phyloP scores from a whole-genome alignment of 2,888 invertebrate genomes.

The Tachina lurida region DNA sequence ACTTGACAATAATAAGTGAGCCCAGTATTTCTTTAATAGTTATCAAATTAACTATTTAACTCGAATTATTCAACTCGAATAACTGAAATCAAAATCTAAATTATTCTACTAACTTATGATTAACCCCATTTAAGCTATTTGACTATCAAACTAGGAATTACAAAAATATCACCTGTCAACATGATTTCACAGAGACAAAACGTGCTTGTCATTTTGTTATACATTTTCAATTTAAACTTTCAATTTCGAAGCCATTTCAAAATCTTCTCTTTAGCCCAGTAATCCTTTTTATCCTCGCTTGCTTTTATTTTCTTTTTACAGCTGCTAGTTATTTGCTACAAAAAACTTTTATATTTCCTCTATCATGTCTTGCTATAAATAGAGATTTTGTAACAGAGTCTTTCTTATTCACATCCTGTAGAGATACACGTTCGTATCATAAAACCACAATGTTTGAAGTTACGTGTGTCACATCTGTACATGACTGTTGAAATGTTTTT shows the following conservation, averaged over 20 bases:
- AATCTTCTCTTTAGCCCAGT: not conserved
- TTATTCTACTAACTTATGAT: too few relatives aligned
- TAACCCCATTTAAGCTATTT: too few relatives aligned
- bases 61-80: too few relatives aligned
- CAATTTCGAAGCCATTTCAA: constrained; percentile 36
- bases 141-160: too few relatives aligned
- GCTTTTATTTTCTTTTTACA: constrained; percentile 7
- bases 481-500: constrained; percentile 37
- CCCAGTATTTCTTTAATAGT: too few relatives aligned
- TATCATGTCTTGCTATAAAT: not conserved
- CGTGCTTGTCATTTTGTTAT: not conserved
- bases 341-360: constrained; percentile 19
- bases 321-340: constrained; percentile 26
- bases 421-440: constrained; percentile 53
- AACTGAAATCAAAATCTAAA: too few relatives aligned
- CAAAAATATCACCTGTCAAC: too few relatives aligned
- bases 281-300: constrained; percentile 9
- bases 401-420: constrained; percentile 31
- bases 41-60: too few relatives aligned
- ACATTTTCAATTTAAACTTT: constrained; percentile 30
- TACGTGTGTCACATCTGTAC: constrained; percentile 61
- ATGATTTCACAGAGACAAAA: not conserved
- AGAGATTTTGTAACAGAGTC: constrained; percentile 34
- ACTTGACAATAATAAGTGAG: too few relatives aligned
- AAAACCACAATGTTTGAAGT: constrained; percentile 56